A percentile compares a stretch with the other conserved stretches of the same genome.
Evolutionary conservation across 2,797 vertebrate species (phyloP).

Genomic region (Lepilemur septentrionalis): DNA sequence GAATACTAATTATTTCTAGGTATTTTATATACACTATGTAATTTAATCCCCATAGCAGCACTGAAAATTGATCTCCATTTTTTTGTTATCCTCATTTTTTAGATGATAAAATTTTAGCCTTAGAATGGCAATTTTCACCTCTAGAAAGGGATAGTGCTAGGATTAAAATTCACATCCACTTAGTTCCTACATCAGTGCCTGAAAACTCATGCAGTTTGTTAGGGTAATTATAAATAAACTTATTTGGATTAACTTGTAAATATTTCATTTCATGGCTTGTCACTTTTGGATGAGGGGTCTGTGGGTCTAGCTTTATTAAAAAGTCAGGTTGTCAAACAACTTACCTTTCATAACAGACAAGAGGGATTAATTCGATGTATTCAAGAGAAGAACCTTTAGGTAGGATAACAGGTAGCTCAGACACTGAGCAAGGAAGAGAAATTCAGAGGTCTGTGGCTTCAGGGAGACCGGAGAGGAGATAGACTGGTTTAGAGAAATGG

Average conservation of each 20-base stretch:
- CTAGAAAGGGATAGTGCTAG: neutral
- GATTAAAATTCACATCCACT: neutral
- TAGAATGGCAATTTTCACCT: neutral
- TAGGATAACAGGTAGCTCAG: neutral
- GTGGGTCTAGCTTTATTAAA: neutral
- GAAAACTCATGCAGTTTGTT: neutral
- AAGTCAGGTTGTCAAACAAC: neutral
- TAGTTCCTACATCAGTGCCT: neutral
- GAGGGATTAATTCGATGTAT: neutral
- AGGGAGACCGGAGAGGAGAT: neutral
- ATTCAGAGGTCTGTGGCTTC: neutral
- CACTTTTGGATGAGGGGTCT: neutral
- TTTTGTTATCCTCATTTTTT: conserved; percentile 12
- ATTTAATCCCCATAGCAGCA: neutral
- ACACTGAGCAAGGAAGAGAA: neutral
- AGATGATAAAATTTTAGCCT: neutral
- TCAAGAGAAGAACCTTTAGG: neutral
- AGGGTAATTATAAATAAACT: neutral
- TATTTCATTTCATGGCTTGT: neutral
- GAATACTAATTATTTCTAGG: neutral
- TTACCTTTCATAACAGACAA: neutral
- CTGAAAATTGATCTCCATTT: neutral
- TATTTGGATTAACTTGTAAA: conserved; percentile 44
- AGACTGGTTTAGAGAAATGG: neutral
- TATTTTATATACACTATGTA: neutral